phyloP scores from a whole-genome alignment of 2,797 vertebrate genomes.

The Sebastes elongatus region DNA sequence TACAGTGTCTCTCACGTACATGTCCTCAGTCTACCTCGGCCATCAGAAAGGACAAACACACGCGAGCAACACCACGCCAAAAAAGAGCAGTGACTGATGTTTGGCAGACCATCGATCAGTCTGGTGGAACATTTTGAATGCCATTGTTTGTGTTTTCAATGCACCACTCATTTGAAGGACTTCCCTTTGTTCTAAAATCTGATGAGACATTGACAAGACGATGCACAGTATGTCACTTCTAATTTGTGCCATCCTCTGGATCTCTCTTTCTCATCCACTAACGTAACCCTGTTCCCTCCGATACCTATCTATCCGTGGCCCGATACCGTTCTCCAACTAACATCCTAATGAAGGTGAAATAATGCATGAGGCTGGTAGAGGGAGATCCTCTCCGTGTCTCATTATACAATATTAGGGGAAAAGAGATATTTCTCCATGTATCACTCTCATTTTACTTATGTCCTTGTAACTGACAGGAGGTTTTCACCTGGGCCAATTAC shows the following conservation, averaged over 20 bases:
- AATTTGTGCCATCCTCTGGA: constrained; percentile 33
- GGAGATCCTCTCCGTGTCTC: constrained; percentile 51
- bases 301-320: constrained; percentile 29
- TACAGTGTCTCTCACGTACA: constrained; percentile 66
- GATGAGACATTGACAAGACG: constrained; percentile 41
- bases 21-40: constrained; percentile 66
- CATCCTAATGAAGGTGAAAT: constrained; percentile 68
- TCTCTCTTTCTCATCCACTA: constrained; percentile 34
- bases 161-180: constrained; percentile 48
- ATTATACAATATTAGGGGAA: constrained; percentile 65
- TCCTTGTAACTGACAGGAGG: constrained; percentile 55
- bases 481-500: constrained; percentile 51
- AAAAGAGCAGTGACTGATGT: constrained; percentile 54
- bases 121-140: constrained; percentile 41
- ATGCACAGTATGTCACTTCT: constrained; percentile 40
- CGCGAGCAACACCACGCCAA: neutral
- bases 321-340: constrained; percentile 26
- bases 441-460: constrained; percentile 50
- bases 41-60: constrained; percentile 59
- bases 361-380: constrained; percentile 61
- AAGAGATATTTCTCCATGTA: constrained; percentile 38
- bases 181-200: constrained; percentile 55
- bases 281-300: constrained; percentile 36
- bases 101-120: constrained; percentile 63
- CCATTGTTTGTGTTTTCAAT: constrained; percentile 56